Conservation (phyloP, 1,140 invertebrate genomes). For the Babylonia areolata region DNA sequence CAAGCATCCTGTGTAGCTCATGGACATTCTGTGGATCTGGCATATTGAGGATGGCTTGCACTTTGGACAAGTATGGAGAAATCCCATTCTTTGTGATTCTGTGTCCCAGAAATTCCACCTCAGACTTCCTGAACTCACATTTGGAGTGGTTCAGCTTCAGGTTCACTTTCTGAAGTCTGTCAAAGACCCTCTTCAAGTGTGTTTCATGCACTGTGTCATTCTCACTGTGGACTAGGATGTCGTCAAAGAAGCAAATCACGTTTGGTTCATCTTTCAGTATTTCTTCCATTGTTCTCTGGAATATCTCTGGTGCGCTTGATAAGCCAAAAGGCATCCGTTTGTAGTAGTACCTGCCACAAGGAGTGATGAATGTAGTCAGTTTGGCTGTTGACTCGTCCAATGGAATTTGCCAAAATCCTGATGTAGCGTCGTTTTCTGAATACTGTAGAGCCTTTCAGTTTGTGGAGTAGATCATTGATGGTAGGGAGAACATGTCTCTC, state of each 20-base stretch:
- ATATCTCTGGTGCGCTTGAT: conserved; percentile 44
- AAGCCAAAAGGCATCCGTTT: conserved; percentile 50
- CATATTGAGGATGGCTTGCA: conserved; percentile 44
- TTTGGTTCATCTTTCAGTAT: conserved; percentile 38
- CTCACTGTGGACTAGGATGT: conserved; percentile 49
- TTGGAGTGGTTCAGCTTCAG: conserved; percentile 31
- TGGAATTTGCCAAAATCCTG: conserved; percentile 46
- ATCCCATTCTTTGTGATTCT: conserved; percentile 25
- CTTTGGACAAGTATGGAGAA: neutral
- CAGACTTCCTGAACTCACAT: neutral
- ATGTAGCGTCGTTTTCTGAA: conserved; percentile 37
- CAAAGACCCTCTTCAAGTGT: conserved; percentile 38
- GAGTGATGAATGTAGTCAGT: conserved; percentile 54
- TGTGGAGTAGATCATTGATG: conserved; percentile 1
- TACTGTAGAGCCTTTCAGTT: conserved; percentile 17
- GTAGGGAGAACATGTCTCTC: conserved; percentile 3
- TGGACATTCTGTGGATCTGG: conserved; percentile 35
- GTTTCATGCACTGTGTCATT: conserved; percentile 44
- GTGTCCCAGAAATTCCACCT: conserved; percentile 23
- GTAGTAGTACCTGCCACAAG: conserved; percentile 48
- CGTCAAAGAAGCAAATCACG: conserved; percentile 40
- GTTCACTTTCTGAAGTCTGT: conserved; percentile 38
- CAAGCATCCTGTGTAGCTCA: conserved; percentile 52
- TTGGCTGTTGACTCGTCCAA: conserved; percentile 31
- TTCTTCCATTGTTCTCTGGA: conserved; percentile 44